phyloP scores from a whole-genome alignment of 2,888 invertebrate genomes.

The Arctia plantaginis region DNA sequence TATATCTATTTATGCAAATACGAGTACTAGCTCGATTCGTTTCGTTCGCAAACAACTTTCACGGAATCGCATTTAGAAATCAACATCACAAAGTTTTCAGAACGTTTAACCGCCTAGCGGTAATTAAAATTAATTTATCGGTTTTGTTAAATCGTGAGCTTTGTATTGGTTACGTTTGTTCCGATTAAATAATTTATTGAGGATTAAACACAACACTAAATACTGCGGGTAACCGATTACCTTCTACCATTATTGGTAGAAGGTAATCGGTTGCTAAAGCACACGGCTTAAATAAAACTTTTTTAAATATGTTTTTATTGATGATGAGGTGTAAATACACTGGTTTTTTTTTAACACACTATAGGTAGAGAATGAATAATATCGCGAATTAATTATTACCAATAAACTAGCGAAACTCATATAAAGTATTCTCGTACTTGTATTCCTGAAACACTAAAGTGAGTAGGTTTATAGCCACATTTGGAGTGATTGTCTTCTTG shows the following conservation, averaged over 20 bases:
- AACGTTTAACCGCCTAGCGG: slow-evolving; percentile 26
- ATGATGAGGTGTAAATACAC: too few relatives aligned
- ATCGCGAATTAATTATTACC: not conserved
- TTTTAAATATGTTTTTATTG: not conserved
- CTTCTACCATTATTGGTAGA: not conserved
- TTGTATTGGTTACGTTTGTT: slow-evolving; percentile 7
- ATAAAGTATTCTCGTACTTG: too few relatives aligned
- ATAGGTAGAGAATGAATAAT: not conserved
- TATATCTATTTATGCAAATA: not conserved
- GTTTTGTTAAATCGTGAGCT: slow-evolving; percentile 20
- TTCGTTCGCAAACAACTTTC: not conserved
- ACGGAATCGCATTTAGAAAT: slow-evolving; percentile 4
- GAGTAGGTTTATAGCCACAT: too few relatives aligned
- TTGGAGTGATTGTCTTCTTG: too few relatives aligned
- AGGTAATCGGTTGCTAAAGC: not conserved
- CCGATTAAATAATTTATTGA: slow-evolving; percentile 3
- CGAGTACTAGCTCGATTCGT: not conserved
- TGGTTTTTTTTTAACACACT: not conserved
- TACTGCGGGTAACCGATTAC: not conserved
- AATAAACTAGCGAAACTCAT: too few relatives aligned
- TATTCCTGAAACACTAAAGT: too few relatives aligned
- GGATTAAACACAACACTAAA: slow-evolving; percentile 4
- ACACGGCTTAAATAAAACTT: not conserved
- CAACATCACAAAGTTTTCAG: slow-evolving; percentile 1
- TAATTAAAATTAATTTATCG: slow-evolving; percentile 37